Conservation (phyloP, 1,140 invertebrate genomes). For the Brachionus rubens region DNA sequence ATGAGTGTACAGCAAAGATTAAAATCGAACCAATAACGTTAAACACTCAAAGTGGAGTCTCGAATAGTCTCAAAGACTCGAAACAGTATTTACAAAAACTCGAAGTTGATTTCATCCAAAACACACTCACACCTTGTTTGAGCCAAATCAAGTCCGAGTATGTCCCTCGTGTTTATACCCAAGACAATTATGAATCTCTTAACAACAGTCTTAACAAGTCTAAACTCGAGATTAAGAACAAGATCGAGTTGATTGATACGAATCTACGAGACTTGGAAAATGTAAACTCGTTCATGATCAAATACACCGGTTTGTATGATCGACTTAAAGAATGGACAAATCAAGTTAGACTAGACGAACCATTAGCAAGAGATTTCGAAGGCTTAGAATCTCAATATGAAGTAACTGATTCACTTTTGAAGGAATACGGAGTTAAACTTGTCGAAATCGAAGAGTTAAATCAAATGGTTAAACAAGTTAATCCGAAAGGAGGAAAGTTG, state of each 20-base stretch:
- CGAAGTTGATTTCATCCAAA: neutral
- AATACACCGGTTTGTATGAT: neutral
- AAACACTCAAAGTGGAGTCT: neutral
- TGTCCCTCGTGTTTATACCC: neutral
- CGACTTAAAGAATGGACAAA: neutral
- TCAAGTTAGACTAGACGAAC: neutral
- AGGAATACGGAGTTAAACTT: neutral
- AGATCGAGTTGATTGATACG: neutral
- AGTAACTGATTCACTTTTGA: neutral
- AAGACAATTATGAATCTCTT: no score
- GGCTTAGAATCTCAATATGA: neutral
- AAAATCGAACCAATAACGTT: neutral
- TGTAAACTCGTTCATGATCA: neutral
- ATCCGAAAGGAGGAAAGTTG: neutral
- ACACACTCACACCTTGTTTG: neutral
- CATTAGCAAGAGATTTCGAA: neutral
- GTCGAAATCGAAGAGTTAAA: neutral
- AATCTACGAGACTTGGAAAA: neutral
- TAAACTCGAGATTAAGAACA: neutral
- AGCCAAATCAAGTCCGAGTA: neutral
- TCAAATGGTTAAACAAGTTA: neutral
- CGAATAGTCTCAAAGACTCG: neutral
- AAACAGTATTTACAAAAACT: neutral
- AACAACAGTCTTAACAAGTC: neutral
- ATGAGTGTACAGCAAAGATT: neutral